Base-by-base conservation (phyloP, 2,113 vertebrate species). In the Cyanoliseus patagonus region DNA sequence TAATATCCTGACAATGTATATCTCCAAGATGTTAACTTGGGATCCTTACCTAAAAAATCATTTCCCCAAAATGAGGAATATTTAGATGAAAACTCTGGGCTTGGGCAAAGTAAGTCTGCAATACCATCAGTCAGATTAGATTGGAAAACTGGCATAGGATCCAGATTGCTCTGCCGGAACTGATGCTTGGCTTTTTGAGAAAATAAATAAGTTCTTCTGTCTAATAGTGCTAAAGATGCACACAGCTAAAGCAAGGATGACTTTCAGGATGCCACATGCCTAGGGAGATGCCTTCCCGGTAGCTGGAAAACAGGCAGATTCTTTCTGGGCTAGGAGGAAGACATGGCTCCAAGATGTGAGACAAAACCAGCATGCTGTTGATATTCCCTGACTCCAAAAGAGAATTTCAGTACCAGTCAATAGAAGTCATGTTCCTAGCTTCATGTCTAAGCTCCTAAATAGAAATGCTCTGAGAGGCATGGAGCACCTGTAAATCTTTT, bases 391-490 rank as follows among this genome's bases (percentile, higher is more conserved):
- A 23, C 66, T 88, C 59, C 59, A 63, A 79, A 80, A 2, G 13
- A 53, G 41, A 63, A 63, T 92, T 88, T 92, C 86, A 75, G 53
- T 90, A 31, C 41, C 17, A 63, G 64, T 74, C 73, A 77, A 41
- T 69, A 89, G 62, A 91, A 91, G 35, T 76, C 35, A 41, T 17
- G 5, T 84, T 85, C 33, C 41, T 73, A 22, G 15, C 24, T 85
- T 89, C 81, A 13, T 3, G 14, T 46, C 77, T 49, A 18, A 87
- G 44, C 57, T 85, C 35, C 66, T 25, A 55, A 89, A n/a, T 2
- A 87, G 66, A 64, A 91, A 89, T 3, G 7, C 7, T 83, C 44
- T 0, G 1, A 84, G 66, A 72, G 30, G 17, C 0, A 0, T 0
- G 0, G 42, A 92, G 52, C 61, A 94, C 39, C 62, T 78, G 47